Evolutionary conservation across 2,888 invertebrate species (phyloP).

Genomic region (Agriotes lineatus): DNA sequence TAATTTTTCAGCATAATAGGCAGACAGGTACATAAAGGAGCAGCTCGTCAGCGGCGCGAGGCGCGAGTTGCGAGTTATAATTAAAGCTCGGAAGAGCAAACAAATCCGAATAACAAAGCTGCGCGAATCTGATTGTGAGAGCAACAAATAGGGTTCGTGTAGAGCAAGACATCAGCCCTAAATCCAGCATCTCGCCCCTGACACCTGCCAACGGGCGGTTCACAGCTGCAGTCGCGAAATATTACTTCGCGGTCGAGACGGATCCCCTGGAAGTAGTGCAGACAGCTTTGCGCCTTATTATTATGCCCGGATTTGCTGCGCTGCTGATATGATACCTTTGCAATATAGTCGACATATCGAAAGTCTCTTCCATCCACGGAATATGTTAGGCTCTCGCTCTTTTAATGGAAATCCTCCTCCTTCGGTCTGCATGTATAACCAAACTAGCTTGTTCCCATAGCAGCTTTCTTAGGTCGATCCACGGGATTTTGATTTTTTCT

Average conservation of each 20-base stretch:
- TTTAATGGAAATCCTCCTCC: too few species aligned
- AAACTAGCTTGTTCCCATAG: too few species aligned
- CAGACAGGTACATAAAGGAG: slow-evolving; percentile 11
- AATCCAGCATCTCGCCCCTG: slow-evolving; percentile 3
- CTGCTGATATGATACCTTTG: not conserved
- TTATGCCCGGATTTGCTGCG: not conserved
- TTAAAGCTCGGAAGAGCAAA: slow-evolving; percentile 23
- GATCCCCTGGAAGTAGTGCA: slow-evolving; percentile 16
- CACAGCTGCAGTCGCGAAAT: slow-evolving; percentile 24
- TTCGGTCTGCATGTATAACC: too few species aligned
- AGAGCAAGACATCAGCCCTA: slow-evolving; percentile 21
- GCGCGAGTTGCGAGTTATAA: slow-evolving; percentile 14
- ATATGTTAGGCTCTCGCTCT: too few species aligned
- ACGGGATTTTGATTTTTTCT: too few species aligned
- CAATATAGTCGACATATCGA: not conserved
- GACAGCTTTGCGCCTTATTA: slow-evolving; percentile 19
- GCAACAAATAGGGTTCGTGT: slow-evolving; percentile 22
- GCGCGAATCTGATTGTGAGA: slow-evolving; percentile 18
- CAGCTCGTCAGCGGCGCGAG: slow-evolving; percentile 14
- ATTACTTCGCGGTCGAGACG: slow-evolving; percentile 15
- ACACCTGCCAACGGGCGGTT: slow-evolving; percentile 26
- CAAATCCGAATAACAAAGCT: slow-evolving; percentile 25
- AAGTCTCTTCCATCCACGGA: too few species aligned
- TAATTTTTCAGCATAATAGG: slow-evolving; percentile 6
- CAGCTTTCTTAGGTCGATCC: too few species aligned